A percentile compares a stretch with the other conserved stretches of the same genome.
phyloP scores from a whole-genome alignment of 2,888 invertebrate genomes.

The Hedya salicella region DNA sequence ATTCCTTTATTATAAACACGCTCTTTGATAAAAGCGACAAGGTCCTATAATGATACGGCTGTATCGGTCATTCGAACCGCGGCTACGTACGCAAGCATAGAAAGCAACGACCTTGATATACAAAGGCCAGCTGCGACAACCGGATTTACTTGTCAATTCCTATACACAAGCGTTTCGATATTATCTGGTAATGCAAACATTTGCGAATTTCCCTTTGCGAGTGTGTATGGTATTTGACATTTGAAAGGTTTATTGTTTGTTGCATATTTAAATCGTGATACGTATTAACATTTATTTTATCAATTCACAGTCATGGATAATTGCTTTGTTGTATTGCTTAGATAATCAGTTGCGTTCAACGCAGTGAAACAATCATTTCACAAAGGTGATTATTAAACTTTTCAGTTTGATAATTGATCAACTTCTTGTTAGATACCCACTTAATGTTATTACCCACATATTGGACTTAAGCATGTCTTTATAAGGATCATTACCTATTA shows the following conservation, averaged over 20 bases:
- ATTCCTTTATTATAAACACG: neutral
- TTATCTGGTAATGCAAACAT: constrained; percentile 21
- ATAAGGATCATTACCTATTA: too few relatives aligned
- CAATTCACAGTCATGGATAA: neutral
- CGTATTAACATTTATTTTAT: neutral
- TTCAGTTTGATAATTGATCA: too few relatives aligned
- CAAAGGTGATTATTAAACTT: too few relatives aligned
- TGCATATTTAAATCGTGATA: constrained; percentile 1
- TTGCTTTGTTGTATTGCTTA: neutral
- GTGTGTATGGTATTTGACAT: neutral
- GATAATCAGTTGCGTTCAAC: too few relatives aligned
- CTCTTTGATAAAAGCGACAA: constrained; percentile 25
- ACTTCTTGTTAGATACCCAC: too few relatives aligned
- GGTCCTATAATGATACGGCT: constrained; percentile 10
- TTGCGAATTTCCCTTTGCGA: constrained; percentile 11
- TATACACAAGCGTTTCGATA: constrained; percentile 20
- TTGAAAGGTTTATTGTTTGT: neutral
- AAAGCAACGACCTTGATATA: constrained; percentile 47
- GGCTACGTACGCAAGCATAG: constrained; percentile 43
- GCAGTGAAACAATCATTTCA: too few relatives aligned
- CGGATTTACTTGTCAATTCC: constrained; percentile 46
- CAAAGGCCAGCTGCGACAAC: constrained; percentile 49
- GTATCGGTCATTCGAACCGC: constrained; percentile 18
- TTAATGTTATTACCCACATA: too few relatives aligned
- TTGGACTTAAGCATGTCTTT: too few relatives aligned